Base-by-base conservation (phyloP, 2,797 vertebrate genomes). In the Melanitta fusca region DNA sequence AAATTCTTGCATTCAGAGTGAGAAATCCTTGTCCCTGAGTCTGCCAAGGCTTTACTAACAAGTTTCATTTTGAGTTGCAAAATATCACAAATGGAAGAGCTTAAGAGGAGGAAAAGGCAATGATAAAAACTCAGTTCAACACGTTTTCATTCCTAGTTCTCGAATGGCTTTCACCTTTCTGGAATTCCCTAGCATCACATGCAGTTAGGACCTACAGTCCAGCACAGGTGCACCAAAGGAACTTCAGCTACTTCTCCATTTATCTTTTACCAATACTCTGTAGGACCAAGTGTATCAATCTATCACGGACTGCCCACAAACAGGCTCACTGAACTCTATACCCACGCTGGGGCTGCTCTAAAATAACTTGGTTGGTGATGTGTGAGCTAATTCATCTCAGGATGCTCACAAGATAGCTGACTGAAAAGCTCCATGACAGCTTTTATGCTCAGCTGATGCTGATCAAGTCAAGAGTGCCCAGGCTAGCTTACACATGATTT, bases 401-500 rank as follows among this genome's bases (percentile, higher is more conserved):
- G 74, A 34, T 57, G 58, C 54, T 57, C 58, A 39, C 34, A 16
- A 10, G 41, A 12, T 3, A 24, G 28, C 72, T 61, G 17, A 11
- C 13, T 11, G 60, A 65, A 43, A 28, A 21, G 56, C 78, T 24
- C 54, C 60, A 3, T 4, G n/a, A 8, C 27, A 34, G 11, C 39
- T 34, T 8, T 11, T 6, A 4, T 0, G 34, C 60, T 49, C 30
- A 56, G 27, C 58, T 80, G 28, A 8, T 5, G 43, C 22, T 41
- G 12, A 30, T 5, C 57, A 11, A 32, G 21, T 47, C 36, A 65
- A 62, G 62, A 79, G 28, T 4, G 32, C 58, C 58, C 64, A 41
- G 65, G 41, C 11, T 34, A 34, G 8, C 58, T 34, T 45, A 24
- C 0, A 0, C 30, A 22, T 1, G 1, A 11, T 25, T 51, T 80